phyloP scores from a whole-genome alignment of 2,113 vertebrate genomes.

The Centropus bengalensis region DNA sequence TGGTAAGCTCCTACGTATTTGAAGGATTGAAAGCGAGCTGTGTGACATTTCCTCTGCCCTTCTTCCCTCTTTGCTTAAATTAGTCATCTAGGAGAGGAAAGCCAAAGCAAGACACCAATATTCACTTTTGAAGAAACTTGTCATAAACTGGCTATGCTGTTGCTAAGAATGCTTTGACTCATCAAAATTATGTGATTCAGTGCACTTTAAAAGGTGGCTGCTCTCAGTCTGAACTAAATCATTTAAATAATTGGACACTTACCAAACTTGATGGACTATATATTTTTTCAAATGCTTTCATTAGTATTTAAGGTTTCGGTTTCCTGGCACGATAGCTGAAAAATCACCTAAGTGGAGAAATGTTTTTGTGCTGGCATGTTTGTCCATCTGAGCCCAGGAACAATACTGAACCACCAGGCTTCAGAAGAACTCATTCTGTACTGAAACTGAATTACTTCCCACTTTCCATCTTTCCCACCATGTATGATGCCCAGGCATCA shows the following conservation, averaged over 20 bases:
- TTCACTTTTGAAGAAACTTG: neutral
- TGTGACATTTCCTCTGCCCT: neutral
- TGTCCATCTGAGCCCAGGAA: neutral
- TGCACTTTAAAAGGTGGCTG: neutral
- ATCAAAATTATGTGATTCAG: neutral
- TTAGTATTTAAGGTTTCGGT: neutral
- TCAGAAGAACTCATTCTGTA: neutral
- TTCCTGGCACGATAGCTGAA: neutral
- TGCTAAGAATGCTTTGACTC: neutral
- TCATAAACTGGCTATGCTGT: neutral
- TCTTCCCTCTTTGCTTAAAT: neutral
- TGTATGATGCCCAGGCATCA: neutral
- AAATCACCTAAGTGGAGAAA: neutral
- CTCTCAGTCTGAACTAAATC: neutral
- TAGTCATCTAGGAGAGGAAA: neutral
- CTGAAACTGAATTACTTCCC: neutral
- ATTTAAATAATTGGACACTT: neutral
- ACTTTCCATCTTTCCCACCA: neutral
- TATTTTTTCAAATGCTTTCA: neutral
- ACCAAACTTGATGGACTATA: neutral
- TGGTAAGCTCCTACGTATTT: neutral
- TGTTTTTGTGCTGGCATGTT: neutral
- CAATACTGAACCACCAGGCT: neutral
- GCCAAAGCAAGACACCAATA: neutral
- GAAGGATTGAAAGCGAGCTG: neutral